Evolutionary conservation across 2,888 invertebrate genomes (phyloP), one percentile per base, ranked within the genome.

Genomic region (Arctia plantaginis): DNA sequence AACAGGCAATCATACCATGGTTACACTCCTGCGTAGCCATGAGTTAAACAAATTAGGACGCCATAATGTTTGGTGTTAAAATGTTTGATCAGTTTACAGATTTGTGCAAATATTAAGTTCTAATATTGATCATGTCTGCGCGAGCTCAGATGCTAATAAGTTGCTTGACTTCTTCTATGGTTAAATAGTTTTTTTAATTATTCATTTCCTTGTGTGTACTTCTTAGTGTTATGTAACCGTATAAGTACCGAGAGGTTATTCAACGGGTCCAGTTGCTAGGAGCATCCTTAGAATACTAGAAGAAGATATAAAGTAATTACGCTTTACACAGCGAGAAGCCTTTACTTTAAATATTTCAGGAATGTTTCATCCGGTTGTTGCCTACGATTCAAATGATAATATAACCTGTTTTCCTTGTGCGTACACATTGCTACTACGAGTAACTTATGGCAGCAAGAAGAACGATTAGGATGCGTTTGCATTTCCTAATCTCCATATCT

Each of bases 11-110:
- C 20, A 51, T 75, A 69, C 71, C 66, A 70, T 44, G 59, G 73
- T 72, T 64, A 71, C 71, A 73, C 71, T 85, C 73, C 79, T 74
- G 78, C 75, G 76, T 74, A 85, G 75, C 78, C 77, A 77, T 59
- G 83, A 82, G 81, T 87, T 87, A 89, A 87, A 90, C 89, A 90
- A 90, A 90, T 90, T 90, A 89, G 90, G 89, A 91, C 86, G 86
- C 81, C 79, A 83, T 87, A 87, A 85, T 93, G 90, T 93, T 93
- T 91, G 94, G 93, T 93, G 93, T 92, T 93, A 94, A 94, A 94
- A 93, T 88, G 90, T 90, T 87, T 89, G 90, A 93, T 91, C 90
- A 90, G 90, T 93, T 89, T 91, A 93, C 92, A 90, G 91, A 93
- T 93, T 91, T 90, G 87, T 88, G 90, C 90, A 93, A 95, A 95